Base-by-base conservation (phyloP, 2,113 vertebrate genomes). In the Trachemys scripta region DNA sequence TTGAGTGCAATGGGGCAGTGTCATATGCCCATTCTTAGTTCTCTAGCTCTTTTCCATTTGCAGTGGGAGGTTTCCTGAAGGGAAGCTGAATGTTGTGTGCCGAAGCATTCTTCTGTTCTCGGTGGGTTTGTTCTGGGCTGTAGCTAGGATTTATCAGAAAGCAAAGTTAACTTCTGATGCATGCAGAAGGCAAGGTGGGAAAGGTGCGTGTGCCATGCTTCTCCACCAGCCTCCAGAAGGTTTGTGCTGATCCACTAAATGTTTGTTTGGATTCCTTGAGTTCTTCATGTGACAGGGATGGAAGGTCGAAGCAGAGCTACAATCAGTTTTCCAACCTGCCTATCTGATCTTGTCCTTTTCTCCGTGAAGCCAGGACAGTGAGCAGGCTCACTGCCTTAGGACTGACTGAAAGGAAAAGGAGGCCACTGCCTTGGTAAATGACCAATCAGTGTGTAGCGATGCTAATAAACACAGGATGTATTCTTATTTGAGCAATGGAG, bases 311-410 rank as follows among this genome's bases (percentile, higher is more conserved):
- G 51, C 16, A 62, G 25, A 38, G 56, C 31, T 80, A 19, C 45
- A 10, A 2, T 29, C 45, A 69, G 59, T 62, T 62, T 51, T 65
- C 75, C 25, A 75, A 50, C 47, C 10, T 65, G 27, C 51, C 78
- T 42, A 57, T 45, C 75, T 83, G 75, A 50, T 7, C 31, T 29
- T 81, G 80, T 59, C 75, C 27, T 65, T 54, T 47, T 22, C 35
- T 82, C 51, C 0, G 0, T 13, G 27, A 65, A 65, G 29, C 19
- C 45, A 47, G 81, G 1, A 12, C 0, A 0, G 92, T 2, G 4
- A 96, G 94, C 75, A 0, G 83, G 94, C 93, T 94, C 1, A 1
- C 87, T 65, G 51, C 75, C 69, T 80, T 88, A 54, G 35, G 1
- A 0, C 72, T 82, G 59, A 45, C n/a, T 51, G 16, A 38, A 9